phyloP scores from a whole-genome alignment of 2,888 invertebrate genomes.

The Tupiocoris notatus region DNA sequence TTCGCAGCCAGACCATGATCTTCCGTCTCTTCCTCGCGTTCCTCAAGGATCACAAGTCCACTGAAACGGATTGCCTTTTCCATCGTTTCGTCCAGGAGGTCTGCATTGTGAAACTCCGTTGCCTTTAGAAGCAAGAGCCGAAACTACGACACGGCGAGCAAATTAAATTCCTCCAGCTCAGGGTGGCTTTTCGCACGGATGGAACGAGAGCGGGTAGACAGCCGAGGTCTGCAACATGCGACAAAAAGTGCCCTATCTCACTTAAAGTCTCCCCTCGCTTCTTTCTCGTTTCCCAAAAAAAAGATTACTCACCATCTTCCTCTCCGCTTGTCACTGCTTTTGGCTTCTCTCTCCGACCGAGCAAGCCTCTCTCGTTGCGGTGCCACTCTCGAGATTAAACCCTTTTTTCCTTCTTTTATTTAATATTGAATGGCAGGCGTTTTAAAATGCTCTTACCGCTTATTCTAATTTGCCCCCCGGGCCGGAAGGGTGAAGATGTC shows the following conservation, averaged over 20 bases:
- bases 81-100: too few relatives aligned
- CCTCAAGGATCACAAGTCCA: too few relatives aligned
- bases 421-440: slow-evolving; percentile 20
- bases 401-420: not conserved
- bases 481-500: not conserved
- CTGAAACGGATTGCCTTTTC: too few relatives aligned
- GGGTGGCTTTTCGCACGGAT: too few relatives aligned
- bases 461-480: slow-evolving; percentile 9
- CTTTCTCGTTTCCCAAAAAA: not conserved
- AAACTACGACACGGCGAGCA: not conserved
- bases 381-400: slow-evolving; percentile 21
- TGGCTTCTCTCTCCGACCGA: not conserved
- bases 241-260: not conserved
- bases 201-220: too few relatives aligned
- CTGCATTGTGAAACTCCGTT: not conserved
- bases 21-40: too few relatives aligned
- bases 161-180: slow-evolving; percentile 13
- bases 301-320: not conserved
- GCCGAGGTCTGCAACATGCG: not conserved
- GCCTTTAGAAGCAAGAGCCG: not conserved
- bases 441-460: slow-evolving; percentile 14
- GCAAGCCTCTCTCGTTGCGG: not conserved
- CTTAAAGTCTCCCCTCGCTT: not conserved
- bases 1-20: too few relatives aligned
- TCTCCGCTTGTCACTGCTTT: not conserved